Conservation (phyloP, 2,888 invertebrate species). For the Caenorhabditis plicata region DNA sequence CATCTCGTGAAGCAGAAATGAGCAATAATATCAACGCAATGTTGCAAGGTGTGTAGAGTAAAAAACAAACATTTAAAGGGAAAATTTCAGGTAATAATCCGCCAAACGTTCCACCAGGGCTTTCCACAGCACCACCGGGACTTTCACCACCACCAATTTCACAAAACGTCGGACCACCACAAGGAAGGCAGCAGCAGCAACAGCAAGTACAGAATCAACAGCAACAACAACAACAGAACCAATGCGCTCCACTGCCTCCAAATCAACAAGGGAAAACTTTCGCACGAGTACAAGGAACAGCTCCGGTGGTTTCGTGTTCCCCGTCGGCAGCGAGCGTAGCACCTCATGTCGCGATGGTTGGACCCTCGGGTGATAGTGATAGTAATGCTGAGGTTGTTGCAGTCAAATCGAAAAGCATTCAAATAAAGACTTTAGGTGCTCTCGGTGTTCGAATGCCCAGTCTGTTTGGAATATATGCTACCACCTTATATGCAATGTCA, state of each 20-base stretch:
- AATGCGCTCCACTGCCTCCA: too few species aligned
- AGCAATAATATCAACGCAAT: conserved; percentile 3
- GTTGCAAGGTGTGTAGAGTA: neutral
- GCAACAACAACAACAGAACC: neutral
- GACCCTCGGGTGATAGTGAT: conserved; percentile 31
- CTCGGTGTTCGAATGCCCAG: conserved; percentile 71
- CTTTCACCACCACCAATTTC: conserved; percentile 13
- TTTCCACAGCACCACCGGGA: conserved; percentile 3
- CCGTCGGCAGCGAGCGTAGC: conserved; percentile 21
- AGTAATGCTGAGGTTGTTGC: conserved; percentile 47
- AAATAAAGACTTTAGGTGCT: too few species aligned
- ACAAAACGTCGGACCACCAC: neutral
- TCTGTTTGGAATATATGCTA: conserved; percentile 98
- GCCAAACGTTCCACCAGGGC: neutral
- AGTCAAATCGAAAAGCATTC: too few species aligned
- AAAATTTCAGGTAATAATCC: conserved; percentile 15
- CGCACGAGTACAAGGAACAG: conserved; percentile 41
- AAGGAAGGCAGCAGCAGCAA: neutral
- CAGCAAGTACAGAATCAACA: neutral
- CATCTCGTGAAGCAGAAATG: neutral
- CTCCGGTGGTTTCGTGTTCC: conserved; percentile 11
- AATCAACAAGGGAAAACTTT: conserved; percentile 39
- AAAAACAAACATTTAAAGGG: too few species aligned
- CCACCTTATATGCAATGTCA: conserved; percentile 95
- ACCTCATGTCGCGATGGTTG: conserved; percentile 36